A percentile compares a stretch with the other conserved stretches of the same genome.
Conservation (phyloP, 2,888 invertebrate genomes). For the Alloplasta piceator region DNA sequence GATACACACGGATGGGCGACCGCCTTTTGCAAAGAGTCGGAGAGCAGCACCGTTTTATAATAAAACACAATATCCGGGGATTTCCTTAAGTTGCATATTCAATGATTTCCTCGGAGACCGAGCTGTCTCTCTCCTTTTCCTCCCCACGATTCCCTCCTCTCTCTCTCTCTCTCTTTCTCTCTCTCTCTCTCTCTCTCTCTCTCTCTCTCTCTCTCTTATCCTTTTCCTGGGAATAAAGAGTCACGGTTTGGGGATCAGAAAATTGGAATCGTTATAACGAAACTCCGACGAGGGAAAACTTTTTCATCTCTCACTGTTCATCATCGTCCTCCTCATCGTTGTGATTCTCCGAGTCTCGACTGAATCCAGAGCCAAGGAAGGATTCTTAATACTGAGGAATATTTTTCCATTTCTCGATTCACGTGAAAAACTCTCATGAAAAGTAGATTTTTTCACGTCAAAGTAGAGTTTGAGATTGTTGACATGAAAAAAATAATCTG, state of each 20-base stretch:
- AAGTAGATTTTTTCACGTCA: too few species aligned
- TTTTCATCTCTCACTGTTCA: constrained; percentile 32
- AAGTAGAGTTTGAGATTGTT: too few species aligned
- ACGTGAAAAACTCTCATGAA: constrained; percentile 22
- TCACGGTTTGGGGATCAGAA: constrained; percentile 64
- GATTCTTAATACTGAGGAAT: constrained; percentile 43
- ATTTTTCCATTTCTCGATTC: constrained; percentile 33
- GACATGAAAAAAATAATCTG: too few species aligned
- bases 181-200: constrained; percentile 33
- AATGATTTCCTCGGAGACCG: constrained; percentile 91
- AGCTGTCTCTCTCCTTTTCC: constrained; percentile 62
- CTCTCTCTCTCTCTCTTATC: too few species aligned
- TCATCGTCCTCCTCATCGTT: constrained; percentile 34
- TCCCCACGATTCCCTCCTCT: constrained; percentile 7
- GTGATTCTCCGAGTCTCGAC: not conserved
- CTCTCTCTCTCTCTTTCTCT: constrained; percentile 35
- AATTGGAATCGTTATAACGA: constrained; percentile 78
- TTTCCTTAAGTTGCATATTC: constrained; percentile 88
- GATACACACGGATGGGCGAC: constrained; percentile 41
- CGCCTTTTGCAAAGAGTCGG: not conserved
- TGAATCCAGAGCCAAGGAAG: not conserved
- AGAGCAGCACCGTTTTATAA: constrained; percentile 77
- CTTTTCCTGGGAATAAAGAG: constrained; percentile 51
- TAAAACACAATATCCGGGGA: constrained; percentile 83
- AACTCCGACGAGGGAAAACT: constrained; percentile 54